phyloP scores from a whole-genome alignment of 2,888 invertebrate genomes.

The Tenthredo livida region DNA sequence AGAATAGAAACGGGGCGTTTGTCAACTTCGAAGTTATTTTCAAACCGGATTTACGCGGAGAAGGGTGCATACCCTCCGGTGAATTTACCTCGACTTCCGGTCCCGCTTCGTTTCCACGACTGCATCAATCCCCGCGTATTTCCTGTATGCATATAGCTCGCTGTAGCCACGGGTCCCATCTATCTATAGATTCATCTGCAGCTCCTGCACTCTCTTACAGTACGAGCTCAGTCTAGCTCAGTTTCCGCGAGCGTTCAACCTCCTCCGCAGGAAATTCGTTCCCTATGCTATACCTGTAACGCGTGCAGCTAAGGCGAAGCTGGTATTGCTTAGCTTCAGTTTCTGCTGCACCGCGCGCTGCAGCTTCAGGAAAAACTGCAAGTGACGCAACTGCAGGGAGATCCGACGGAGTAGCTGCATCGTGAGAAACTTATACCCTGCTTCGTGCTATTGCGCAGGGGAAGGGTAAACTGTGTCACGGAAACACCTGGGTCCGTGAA shows the following conservation, averaged over 20 bases:
- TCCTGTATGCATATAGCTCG: conserved; percentile 29
- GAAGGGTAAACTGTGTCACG: not conserved
- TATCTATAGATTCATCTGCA: not conserved
- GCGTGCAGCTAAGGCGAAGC: too few species aligned
- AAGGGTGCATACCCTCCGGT: conserved; percentile 11
- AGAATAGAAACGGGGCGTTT: not conserved
- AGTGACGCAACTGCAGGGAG: too few species aligned
- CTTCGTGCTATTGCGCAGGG: not conserved
- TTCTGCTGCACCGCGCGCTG: too few species aligned
- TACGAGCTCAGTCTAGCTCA: not conserved
- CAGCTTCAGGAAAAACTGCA: too few species aligned
- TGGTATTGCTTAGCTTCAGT: too few species aligned
- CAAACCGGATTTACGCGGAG: conserved; percentile 26
- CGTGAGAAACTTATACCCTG: not conserved
- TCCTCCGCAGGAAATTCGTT: conserved; percentile 46
- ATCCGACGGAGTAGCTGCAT: too few species aligned
- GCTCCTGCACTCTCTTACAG: not conserved
- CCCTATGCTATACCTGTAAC: not conserved
- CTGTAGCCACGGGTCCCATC: too few species aligned
- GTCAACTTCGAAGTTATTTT: conserved; percentile 37
- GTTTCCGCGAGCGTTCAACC: conserved; percentile 45
- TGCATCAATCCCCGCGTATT: conserved; percentile 52
- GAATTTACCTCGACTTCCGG: conserved; percentile 49
- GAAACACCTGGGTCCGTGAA: not conserved
- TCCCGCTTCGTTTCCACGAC: conserved; percentile 46